Percentiles rank a stretch among this genome's conserved stretches.
These are phyloP conservation scores for Harpalus rufipes DNA, from an alignment of 2,888 invertebrate species.

Conservation along the genomic window DNA sequence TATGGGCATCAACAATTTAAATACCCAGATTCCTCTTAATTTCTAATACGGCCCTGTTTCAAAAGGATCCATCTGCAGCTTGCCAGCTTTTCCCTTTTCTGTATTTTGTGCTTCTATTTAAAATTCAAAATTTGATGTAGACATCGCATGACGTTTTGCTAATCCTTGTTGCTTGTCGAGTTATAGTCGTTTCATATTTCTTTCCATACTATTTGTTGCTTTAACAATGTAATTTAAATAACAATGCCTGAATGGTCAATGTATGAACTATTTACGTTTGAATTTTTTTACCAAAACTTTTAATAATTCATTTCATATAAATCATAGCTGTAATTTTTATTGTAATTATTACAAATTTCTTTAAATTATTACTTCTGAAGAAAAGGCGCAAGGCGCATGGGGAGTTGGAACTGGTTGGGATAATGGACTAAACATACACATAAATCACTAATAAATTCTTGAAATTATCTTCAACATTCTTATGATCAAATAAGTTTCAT, in stretches of 20 bases:
- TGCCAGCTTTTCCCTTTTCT: neutral
- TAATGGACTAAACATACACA: neutral
- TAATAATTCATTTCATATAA: neutral
- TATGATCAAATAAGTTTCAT: no score
- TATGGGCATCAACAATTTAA: no score
- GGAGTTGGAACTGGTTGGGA: neutral
- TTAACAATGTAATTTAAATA: neutral
- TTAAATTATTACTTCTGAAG: neutral
- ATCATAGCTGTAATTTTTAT: neutral
- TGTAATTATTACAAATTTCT: conserved; percentile 3
- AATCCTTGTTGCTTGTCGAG: neutral
- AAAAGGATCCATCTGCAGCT: no score
- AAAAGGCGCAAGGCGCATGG: neutral
- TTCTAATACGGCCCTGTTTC: no score
- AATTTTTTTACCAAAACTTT: no score
- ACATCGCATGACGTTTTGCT: neutral
- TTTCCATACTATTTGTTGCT: neutral
- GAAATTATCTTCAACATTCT: neutral
- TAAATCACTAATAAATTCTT: conserved; percentile 1
- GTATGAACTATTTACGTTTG: no score
- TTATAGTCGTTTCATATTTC: neutral
- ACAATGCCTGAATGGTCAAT: no score
- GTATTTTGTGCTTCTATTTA: neutral
- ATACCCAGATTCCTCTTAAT: no score
- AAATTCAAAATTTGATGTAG: neutral